Percentiles rank a stretch among this genome's conserved stretches.
phyloP scores from a whole-genome alignment of 2,113 vertebrate species.

The Pseudopipra pipra region DNA sequence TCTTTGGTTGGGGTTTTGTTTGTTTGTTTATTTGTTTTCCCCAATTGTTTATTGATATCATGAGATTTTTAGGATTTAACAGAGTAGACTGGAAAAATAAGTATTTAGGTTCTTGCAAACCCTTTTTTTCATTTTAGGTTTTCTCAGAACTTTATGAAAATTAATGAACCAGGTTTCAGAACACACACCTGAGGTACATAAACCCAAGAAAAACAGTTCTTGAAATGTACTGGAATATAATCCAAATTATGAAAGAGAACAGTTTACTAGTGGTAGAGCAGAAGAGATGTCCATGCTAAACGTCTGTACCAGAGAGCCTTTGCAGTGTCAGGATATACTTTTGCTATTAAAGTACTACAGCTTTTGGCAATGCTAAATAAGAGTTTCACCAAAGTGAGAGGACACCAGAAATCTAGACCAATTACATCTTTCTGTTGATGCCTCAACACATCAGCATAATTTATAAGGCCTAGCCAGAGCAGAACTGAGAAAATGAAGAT shows the following conservation, averaged over 20 bases:
- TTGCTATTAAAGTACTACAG: neutral
- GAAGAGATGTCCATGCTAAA: neutral
- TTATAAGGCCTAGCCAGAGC: neutral
- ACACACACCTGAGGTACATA: fast-evolving
- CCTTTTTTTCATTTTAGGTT: neutral
- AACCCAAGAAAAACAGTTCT: neutral
- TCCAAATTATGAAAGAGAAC: neutral
- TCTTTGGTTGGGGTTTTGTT: too few relatives aligned
- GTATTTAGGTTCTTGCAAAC: neutral
- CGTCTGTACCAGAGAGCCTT: neutral
- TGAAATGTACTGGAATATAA: neutral
- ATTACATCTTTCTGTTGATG: neutral
- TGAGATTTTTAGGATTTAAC: neutral
- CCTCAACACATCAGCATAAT: neutral
- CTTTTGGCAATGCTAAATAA: neutral
- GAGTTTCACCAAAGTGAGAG: neutral
- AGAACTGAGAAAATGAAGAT: neutral
- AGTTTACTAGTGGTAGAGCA: neutral
- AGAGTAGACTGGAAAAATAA: neutral
- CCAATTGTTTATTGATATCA: neutral
- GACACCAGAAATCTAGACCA: neutral
- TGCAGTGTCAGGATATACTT: neutral
- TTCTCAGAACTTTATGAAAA: neutral
- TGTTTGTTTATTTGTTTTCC: neutral
- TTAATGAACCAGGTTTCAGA: neutral